These are phyloP conservation scores for Drosophila pallidifrons DNA, from an alignment of 1,140 invertebrate genomes.

Conservation along the genomic window DNA sequence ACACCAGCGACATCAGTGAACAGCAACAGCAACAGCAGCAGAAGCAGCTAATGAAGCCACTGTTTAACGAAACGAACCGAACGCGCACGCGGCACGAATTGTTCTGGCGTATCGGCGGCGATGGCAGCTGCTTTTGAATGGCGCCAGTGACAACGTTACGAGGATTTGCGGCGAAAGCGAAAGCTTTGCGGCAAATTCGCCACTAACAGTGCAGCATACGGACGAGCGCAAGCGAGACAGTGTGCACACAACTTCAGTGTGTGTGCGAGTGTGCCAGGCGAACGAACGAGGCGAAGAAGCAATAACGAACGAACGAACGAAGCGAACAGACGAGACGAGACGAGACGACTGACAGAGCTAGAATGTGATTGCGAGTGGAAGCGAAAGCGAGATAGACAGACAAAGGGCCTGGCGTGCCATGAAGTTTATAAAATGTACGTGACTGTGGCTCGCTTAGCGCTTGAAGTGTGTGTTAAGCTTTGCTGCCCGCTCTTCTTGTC, in stretches of 20 bases:
- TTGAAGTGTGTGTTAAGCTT: slow-evolving; percentile 80
- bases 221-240: slow-evolving; percentile 20
- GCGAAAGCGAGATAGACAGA: slow-evolving; percentile 26
- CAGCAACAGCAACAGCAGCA: slow-evolving; percentile 16
- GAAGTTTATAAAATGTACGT: slow-evolving; percentile 80
- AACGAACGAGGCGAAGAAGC: slow-evolving; percentile 1
- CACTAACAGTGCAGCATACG: neutral
- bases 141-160: slow-evolving; percentile 6
- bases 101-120: slow-evolving; percentile 61
- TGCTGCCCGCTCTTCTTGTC: slow-evolving; percentile 38
- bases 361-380: neutral
- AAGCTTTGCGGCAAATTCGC: slow-evolving; percentile 45
- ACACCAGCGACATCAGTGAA: slow-evolving; percentile 8
- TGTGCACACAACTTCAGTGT: neutral
- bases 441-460: slow-evolving; percentile 74
- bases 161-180: slow-evolving; percentile 41
- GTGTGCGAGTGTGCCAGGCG: slow-evolving; percentile 1
- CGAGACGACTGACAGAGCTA: neutral
- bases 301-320: neutral
- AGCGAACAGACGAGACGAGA: slow-evolving; percentile 9
- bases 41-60: slow-evolving; percentile 8
- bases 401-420: slow-evolving; percentile 43
- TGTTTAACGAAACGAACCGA: slow-evolving; percentile 63
- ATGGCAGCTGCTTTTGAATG: slow-evolving; percentile 62
- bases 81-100: slow-evolving; percentile 79